Percentiles rank a stretch among this genome's conserved stretches.
phyloP scores from a whole-genome alignment of 35 echinoderm and acorn worm species.

The Stichopus chloronotus region DNA sequence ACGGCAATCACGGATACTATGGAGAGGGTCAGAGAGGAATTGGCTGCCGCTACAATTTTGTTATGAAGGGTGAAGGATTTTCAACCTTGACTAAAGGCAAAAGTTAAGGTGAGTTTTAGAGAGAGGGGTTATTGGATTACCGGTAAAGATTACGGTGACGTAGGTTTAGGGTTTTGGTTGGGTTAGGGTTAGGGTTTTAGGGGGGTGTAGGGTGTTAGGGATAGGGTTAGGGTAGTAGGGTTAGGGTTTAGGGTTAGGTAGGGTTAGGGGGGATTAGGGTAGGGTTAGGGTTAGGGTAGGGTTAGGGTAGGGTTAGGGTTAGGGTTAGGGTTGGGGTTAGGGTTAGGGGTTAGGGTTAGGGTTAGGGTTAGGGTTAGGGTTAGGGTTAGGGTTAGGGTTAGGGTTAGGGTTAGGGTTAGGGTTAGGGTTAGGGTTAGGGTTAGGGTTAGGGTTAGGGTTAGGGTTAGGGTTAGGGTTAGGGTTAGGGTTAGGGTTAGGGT shows the following conservation, averaged over 20 bases:
- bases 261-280: constrained; percentile 58
- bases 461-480: constrained; percentile 77
- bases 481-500: constrained; percentile 82
- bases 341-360: constrained; percentile 62
- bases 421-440: constrained; percentile 69
- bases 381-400: constrained; percentile 79
- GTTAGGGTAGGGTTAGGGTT: constrained; percentile 47
- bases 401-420: constrained; percentile 69
- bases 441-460: constrained; percentile 72
- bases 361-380: constrained; percentile 73
- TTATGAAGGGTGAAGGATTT: too few species aligned
- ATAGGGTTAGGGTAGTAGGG: constrained; percentile 25
- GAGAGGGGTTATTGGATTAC: neutral
- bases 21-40: too few species aligned
- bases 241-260: constrained; percentile 57
- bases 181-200: constrained; percentile 54
- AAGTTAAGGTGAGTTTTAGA: too few species aligned
- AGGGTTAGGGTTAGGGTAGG: constrained; percentile 41
- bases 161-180: constrained; percentile 71
- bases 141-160: constrained; percentile 36
- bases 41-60: too few species aligned
- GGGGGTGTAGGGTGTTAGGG: constrained; percentile 67
- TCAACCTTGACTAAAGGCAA: too few species aligned
- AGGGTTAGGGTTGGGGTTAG: too few species aligned
- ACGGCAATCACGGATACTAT: too few species aligned